phyloP scores from a whole-genome alignment of 2,113 vertebrate species.

The Saimiri boliviensis region DNA sequence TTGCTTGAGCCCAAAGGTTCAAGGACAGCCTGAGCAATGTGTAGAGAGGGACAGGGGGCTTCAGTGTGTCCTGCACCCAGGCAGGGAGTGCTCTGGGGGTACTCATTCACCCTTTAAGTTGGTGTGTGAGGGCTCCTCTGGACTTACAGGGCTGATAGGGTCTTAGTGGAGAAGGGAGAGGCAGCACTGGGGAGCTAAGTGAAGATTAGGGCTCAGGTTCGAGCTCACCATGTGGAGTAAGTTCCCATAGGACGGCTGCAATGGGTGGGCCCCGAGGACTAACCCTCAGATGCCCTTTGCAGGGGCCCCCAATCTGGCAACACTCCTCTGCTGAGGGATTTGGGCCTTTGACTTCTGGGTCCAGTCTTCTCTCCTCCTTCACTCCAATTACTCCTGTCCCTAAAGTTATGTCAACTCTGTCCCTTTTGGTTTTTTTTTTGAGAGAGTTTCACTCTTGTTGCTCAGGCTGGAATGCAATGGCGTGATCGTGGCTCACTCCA shows the following conservation, averaged over 20 bases:
- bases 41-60: neutral
- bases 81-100: neutral
- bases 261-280: neutral
- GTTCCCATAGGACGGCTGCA: neutral
- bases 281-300: neutral
- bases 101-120: neutral
- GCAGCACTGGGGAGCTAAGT: neutral
- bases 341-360: neutral
- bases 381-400: neutral
- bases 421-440: too few relatives aligned
- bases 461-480: too few relatives aligned
- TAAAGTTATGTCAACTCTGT: neutral
- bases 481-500: too few relatives aligned
- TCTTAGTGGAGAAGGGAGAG: neutral
- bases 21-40: neutral
- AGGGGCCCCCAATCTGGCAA: neutral
- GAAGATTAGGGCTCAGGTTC: neutral
- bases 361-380: neutral
- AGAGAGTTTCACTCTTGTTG: too few relatives aligned
- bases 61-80: neutral
- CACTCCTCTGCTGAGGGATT: neutral
- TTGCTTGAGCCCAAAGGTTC: neutral
- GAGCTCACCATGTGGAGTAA: fast-evolving
- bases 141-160: neutral
- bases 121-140: neutral